phyloP scores from a whole-genome alignment of 2,888 invertebrate species.

The Luffia ferchaultella region DNA sequence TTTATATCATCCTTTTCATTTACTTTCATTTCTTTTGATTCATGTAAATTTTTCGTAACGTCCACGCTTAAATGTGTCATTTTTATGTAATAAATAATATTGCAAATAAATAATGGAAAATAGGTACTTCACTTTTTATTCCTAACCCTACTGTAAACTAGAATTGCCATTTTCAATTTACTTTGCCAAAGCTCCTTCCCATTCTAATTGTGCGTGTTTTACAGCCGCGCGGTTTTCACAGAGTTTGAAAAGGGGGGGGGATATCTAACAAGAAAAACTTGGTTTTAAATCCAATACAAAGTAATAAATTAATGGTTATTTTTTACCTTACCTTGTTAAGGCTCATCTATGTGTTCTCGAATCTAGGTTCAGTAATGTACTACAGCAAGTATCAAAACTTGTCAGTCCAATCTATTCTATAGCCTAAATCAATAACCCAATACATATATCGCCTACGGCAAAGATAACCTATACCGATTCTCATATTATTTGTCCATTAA shows the following conservation, averaged over 20 bases:
- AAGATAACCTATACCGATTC: not conserved
- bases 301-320: not conserved
- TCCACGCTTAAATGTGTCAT: not conserved
- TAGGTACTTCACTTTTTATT: no score
- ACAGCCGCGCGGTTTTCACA: no score
- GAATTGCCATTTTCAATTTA: no score
- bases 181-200: no score
- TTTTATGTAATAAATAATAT: not conserved
- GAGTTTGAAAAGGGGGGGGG: not conserved
- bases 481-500: not conserved
- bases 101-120: not conserved
- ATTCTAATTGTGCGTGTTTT: no score
- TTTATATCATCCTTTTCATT: not conserved
- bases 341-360: not conserved
- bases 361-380: not conserved
- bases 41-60: not conserved
- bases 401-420: not conserved
- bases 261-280: not conserved
- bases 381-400: not conserved
- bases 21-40: not conserved
- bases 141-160: no score
- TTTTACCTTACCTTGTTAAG: not conserved
- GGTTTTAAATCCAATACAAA: not conserved
- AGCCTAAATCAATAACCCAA: not conserved
- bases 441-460: not conserved